These are phyloP conservation scores for Archaeoteleia sp. DNA, from an alignment of 2,888 invertebrate genomes.

Conservation along the genomic window DNA sequence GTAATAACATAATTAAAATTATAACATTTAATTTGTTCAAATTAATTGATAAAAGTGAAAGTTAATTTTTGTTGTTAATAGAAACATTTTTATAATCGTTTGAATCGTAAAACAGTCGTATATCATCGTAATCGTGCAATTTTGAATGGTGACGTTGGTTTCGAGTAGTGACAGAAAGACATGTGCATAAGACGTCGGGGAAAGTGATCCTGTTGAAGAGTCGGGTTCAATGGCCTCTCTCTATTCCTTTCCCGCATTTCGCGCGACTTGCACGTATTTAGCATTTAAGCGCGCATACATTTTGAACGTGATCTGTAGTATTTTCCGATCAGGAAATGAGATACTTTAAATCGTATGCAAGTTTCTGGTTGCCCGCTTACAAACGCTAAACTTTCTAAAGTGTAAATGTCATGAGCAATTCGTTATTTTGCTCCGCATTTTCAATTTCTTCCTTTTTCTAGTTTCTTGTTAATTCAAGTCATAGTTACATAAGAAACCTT, in stretches of 20 bases:
- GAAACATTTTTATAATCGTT: neutral
- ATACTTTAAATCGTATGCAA: slow-evolving; percentile 42
- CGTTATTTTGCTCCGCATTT: slow-evolving; percentile 31
- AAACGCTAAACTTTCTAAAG: slow-evolving; percentile 72
- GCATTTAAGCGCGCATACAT: slow-evolving; percentile 35
- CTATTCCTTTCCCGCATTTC: slow-evolving; percentile 42
- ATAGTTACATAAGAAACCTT: slow-evolving; percentile 14
- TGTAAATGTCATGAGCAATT: slow-evolving; percentile 69
- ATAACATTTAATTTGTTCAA: too few relatives aligned
- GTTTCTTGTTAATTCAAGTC: slow-evolving; percentile 12
- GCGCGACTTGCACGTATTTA: slow-evolving; percentile 12
- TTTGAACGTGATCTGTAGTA: slow-evolving; percentile 36
- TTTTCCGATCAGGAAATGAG: slow-evolving; percentile 49
- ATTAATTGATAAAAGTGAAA: too few relatives aligned
- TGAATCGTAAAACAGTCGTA: neutral
- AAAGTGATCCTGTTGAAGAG: slow-evolving; percentile 55
- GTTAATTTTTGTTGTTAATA: too few relatives aligned
- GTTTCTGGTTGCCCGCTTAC: slow-evolving; percentile 38
- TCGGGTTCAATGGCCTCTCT: slow-evolving; percentile 57
- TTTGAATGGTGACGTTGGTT: slow-evolving; percentile 23
- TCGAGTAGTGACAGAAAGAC: slow-evolving; percentile 24
- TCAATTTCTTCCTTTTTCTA: slow-evolving; percentile 31
- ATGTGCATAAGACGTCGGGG: slow-evolving; percentile 50
- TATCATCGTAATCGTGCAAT: too few relatives aligned
- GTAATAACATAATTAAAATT: too few relatives aligned